phyloP scores from a whole-genome alignment of 2,113 vertebrate genomes.

The Hippopotamus amphibius region DNA sequence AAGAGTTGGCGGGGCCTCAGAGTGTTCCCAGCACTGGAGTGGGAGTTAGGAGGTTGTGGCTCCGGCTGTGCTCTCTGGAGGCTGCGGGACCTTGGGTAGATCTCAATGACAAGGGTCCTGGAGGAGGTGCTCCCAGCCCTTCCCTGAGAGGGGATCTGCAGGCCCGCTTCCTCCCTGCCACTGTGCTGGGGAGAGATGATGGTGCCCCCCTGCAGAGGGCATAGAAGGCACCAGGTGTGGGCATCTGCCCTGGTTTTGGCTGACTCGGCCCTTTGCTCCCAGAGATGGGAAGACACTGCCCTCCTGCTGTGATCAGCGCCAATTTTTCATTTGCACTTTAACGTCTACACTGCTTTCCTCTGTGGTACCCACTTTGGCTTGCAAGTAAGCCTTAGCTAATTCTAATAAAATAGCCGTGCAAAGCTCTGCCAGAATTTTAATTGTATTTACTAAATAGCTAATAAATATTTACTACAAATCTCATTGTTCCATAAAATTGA shows the following conservation, averaged over 20 bases:
- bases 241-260: neutral
- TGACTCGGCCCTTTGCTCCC: neutral
- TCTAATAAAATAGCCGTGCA: neutral
- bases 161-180: neutral
- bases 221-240: neutral
- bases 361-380: neutral
- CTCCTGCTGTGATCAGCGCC: neutral
- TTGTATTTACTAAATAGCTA: slow-evolving; percentile 69
- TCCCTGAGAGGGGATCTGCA: neutral
- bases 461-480: slow-evolving; percentile 68
- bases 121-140: neutral
- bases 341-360: neutral
- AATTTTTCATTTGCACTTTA: neutral
- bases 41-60: neutral
- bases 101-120: neutral
- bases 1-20: neutral
- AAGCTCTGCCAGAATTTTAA: slow-evolving; percentile 55
- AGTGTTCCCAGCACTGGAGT: neutral
- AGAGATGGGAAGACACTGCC: neutral
- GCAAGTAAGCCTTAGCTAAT: slow-evolving; percentile 32
- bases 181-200: neutral
- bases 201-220: neutral
- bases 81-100: neutral
- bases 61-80: neutral
- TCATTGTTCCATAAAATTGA: slow-evolving; percentile 51